Evolutionary conservation across 2,113 vertebrate species (phyloP).

Genomic region (Corvus hawaiiensis): DNA sequence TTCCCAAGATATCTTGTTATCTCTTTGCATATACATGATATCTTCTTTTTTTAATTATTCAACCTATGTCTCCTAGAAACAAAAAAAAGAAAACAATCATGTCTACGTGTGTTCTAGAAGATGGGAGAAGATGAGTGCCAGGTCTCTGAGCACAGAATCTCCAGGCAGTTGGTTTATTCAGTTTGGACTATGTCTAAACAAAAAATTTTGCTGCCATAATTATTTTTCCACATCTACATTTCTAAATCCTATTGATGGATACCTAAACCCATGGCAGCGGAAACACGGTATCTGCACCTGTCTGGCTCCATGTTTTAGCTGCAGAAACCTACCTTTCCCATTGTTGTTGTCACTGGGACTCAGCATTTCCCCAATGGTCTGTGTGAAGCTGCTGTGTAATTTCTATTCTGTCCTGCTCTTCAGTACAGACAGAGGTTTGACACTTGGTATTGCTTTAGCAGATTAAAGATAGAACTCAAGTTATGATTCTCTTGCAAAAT

Average conservation of each 20-base stretch:
- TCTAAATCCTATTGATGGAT: background rate
- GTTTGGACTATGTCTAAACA: background rate
- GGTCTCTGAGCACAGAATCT: background rate
- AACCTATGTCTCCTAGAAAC: background rate
- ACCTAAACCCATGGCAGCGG: background rate
- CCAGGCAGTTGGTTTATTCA: background rate
- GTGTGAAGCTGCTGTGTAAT: background rate
- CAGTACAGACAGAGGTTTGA: background rate
- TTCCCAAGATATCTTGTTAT: background rate
- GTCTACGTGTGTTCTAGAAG: background rate
- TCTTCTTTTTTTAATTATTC: background rate
- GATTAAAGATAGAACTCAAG: background rate
- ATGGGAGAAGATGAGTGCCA: background rate
- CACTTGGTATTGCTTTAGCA: conserved; percentile 42
- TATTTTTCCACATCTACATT: background rate
- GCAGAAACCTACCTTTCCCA: background rate
- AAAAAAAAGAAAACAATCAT: background rate
- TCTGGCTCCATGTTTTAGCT: background rate
- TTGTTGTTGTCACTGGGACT: background rate
- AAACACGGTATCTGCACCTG: background rate
- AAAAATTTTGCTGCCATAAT: background rate
- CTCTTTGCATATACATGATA: background rate
- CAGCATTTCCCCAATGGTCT: background rate
- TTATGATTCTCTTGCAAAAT: background rate
- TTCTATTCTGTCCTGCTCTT: background rate